Evolutionary conservation across 2,888 invertebrate species (phyloP).

Genomic region (Nowickia ferox): DNA sequence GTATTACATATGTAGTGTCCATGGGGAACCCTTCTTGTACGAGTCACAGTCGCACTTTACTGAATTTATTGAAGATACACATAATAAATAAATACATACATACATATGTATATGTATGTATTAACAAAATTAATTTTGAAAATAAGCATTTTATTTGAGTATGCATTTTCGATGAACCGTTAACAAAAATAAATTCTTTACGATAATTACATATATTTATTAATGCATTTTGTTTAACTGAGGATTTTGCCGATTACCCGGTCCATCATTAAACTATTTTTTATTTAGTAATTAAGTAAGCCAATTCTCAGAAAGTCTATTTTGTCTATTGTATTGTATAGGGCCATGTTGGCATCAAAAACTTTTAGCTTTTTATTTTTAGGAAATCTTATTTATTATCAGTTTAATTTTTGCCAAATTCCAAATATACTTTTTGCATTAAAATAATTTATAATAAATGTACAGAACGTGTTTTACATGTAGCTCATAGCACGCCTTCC

Average conservation of each 20-base stretch:
- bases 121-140: no score
- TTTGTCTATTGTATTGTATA: neutral
- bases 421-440: neutral
- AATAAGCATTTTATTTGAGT: no score
- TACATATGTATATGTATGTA: no score
- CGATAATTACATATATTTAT: neutral
- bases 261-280: neutral
- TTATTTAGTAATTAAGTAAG: neutral
- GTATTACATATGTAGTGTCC: no score
- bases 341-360: neutral
- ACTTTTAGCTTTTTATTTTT: neutral
- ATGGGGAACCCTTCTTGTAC: no score
- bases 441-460: conserved; percentile 42
- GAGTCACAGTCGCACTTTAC: no score
- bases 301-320: neutral
- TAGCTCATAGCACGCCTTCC: conserved; percentile 47
- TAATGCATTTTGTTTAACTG: neutral
- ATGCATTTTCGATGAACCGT: neutral
- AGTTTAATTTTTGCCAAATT: neutral
- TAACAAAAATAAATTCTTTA: neutral
- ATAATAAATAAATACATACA: no score
- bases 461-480: conserved; percentile 44
- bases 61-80: no score
- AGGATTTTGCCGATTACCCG: neutral
- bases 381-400: neutral